phyloP scores from a whole-genome alignment of 2,888 invertebrate species.

The Scrobipalpa atriplicella region DNA sequence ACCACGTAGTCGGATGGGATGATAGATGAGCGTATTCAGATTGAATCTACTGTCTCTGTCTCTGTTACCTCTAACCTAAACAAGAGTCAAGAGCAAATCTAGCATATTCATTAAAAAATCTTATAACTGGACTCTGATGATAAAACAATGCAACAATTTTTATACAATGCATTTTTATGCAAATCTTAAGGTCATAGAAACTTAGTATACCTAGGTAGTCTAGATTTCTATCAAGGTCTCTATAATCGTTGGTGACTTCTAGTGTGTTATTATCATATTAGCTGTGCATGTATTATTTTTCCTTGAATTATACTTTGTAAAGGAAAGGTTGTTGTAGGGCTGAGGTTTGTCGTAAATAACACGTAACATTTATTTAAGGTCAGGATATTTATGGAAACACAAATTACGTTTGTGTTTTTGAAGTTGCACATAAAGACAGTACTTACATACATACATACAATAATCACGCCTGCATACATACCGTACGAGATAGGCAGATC shows the following conservation, averaged over 20 bases:
- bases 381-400: neutral
- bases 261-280: constrained; percentile 31
- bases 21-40: no score
- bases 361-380: neutral
- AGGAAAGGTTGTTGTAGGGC: neutral
- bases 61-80: no score
- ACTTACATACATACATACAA: no score
- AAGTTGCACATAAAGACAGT: no score
- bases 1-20: no score
- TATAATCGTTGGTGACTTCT: constrained; percentile 30
- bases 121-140: neutral
- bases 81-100: no score
- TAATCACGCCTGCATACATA: no score
- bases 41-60: no score
- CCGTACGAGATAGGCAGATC: no score
- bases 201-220: constrained; percentile 39
- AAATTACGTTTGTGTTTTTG: neutral
- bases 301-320: neutral
- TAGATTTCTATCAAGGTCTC: constrained; percentile 36
- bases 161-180: constrained; percentile 58
- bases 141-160: neutral
- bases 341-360: constrained; percentile 2
- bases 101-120: no score
- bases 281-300: constrained; percentile 25
- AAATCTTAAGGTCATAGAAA: constrained; percentile 46